These are phyloP conservation scores for Lycia hirtaria DNA, from an alignment of 2,888 invertebrate species.

Conservation along the genomic window DNA sequence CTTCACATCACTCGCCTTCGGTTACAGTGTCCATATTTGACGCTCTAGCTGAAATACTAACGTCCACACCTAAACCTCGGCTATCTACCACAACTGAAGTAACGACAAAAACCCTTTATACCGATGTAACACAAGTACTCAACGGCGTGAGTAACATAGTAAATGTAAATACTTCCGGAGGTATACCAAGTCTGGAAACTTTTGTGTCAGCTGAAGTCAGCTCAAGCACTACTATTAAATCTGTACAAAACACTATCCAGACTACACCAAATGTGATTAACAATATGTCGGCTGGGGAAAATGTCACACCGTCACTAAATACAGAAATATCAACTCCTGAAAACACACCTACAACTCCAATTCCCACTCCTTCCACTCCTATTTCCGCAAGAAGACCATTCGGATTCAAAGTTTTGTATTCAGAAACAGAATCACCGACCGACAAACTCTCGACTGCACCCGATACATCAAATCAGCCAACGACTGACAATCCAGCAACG, in stretches of 20 bases:
- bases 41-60: slow-evolving; percentile 85
- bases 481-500: slow-evolving; percentile 78
- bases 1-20: slow-evolving; percentile 83
- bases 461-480: slow-evolving; percentile 67
- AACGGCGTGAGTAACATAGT: slow-evolving; percentile 82
- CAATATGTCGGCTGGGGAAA: slow-evolving; percentile 74
- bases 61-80: slow-evolving; percentile 79
- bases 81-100: slow-evolving; percentile 76
- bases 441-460: slow-evolving; percentile 74
- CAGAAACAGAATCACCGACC: slow-evolving; percentile 73
- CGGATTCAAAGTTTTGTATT: slow-evolving; percentile 79
- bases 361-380: slow-evolving; percentile 69
- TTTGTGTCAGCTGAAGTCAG: slow-evolving; percentile 58
- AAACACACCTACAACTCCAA: slow-evolving; percentile 61
- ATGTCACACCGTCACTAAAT: slow-evolving; percentile 71
- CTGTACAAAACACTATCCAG: slow-evolving; percentile 80
- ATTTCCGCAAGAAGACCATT: slow-evolving; percentile 80
- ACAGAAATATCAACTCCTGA: slow-evolving; percentile 63
- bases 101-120: slow-evolving; percentile 66
- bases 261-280: slow-evolving; percentile 80
- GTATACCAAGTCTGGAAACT: slow-evolving; percentile 66
- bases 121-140: slow-evolving; percentile 72
- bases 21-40: slow-evolving; percentile 86
- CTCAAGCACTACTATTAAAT: slow-evolving; percentile 76
- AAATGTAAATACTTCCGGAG: slow-evolving; percentile 79